Evolutionary conservation across 2,113 vertebrate species (phyloP).

Genomic region (Gasterosteus nipponicus): DNA sequence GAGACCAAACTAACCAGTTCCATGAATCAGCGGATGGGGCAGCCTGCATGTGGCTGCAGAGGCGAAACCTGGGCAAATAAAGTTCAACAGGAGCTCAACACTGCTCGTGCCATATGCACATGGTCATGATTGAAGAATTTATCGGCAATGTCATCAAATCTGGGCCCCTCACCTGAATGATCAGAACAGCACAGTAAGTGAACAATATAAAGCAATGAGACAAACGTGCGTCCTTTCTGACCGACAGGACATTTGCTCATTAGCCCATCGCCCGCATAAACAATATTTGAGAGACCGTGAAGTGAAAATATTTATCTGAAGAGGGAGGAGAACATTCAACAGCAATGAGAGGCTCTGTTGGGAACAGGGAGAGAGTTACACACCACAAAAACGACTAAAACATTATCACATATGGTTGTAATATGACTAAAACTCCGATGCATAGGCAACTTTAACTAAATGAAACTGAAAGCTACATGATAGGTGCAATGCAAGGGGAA

Average conservation of each 20-base stretch:
- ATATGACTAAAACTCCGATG: no score
- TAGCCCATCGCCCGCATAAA: conserved; percentile 4
- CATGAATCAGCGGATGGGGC: not conserved
- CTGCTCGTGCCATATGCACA: not conserved
- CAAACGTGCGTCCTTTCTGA: conserved; percentile 13
- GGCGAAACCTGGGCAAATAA: not conserved
- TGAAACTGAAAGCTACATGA: conserved; percentile 1
- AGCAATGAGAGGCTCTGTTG: not conserved
- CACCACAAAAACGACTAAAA: conserved; percentile 17
- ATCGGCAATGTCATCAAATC: not conserved
- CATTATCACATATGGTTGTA: no score
- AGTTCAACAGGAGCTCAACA: not conserved
- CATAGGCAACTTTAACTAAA: not conserved
- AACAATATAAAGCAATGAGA: not conserved
- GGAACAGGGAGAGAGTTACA: conserved; percentile 1
- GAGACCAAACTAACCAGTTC: not conserved
- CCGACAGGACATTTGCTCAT: conserved; percentile 4
- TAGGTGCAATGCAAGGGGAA: not conserved
- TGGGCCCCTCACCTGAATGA: not conserved
- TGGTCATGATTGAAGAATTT: not conserved
- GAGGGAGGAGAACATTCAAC: conserved; percentile 4
- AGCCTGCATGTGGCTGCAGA: not conserved
- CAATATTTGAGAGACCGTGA: conserved; percentile 18
- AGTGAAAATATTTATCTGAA: conserved; percentile 9
- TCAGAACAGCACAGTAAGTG: not conserved